A percentile compares a stretch with the other conserved stretches of the same genome.
These are phyloP conservation scores for Crossaster papposus DNA, from an alignment of 53 echinoderm and acorn worm genomes.

Conservation along the genomic window DNA sequence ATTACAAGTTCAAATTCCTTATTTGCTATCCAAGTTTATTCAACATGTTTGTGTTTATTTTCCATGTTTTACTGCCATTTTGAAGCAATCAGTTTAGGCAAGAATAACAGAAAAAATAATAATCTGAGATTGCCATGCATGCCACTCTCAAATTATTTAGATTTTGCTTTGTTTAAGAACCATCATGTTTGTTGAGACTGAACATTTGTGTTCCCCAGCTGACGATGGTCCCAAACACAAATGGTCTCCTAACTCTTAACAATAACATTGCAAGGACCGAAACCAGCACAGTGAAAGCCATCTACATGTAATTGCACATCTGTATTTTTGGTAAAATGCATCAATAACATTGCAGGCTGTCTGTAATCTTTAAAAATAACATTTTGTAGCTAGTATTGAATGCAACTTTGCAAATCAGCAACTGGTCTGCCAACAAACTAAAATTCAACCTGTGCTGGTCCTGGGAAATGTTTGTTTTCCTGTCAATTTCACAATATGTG, in stretches of 20 bases:
- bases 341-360: slow-evolving; percentile 21
- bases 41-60: too few relatives aligned
- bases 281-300: slow-evolving; percentile 27
- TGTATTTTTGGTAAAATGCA: slow-evolving; percentile 24
- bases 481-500: slow-evolving; percentile 21
- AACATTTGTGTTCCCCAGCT: slow-evolving; percentile 30
- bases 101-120: slow-evolving; percentile 7
- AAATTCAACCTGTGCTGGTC: slow-evolving; percentile 19
- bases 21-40: too few relatives aligned
- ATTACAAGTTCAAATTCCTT: too few relatives aligned
- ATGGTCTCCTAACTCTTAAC: slow-evolving; percentile 10
- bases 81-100: slow-evolving; percentile 8
- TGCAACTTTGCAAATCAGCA: slow-evolving; percentile 23
- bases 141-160: slow-evolving; percentile 18
- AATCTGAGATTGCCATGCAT: not conserved
- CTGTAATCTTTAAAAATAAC: slow-evolving; percentile 5
- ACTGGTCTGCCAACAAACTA: slow-evolving; percentile 30
- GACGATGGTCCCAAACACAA: slow-evolving; percentile 11
- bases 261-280: slow-evolving; percentile 14
- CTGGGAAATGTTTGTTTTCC: slow-evolving; percentile 9
- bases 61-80: not conserved
- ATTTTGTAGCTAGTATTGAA: slow-evolving; percentile 4
- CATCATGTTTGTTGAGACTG: slow-evolving; percentile 16
- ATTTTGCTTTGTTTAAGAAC: slow-evolving; percentile 10
- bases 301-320: slow-evolving; percentile 22